These are phyloP conservation scores for Leptinotarsa peninsularis DNA, from an alignment of 2,888 invertebrate genomes.

Conservation along the genomic window DNA sequence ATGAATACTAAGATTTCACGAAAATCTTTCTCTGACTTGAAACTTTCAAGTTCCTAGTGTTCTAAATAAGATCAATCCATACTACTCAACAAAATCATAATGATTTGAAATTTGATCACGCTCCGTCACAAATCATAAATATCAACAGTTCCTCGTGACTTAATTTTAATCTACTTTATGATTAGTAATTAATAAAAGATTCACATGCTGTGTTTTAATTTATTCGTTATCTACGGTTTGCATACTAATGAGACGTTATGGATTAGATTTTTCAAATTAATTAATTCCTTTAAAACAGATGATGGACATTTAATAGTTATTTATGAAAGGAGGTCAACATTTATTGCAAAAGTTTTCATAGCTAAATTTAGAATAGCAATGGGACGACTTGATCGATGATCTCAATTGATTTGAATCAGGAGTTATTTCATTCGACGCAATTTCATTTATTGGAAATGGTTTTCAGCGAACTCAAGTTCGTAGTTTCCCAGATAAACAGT, in stretches of 20 bases:
- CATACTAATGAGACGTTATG: constrained; percentile 9
- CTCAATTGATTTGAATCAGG: not conserved
- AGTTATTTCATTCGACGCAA: not conserved
- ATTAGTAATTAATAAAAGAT: constrained; percentile 15
- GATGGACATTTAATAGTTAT: not conserved
- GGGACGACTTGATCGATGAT: not conserved
- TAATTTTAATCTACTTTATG: constrained; percentile 1
- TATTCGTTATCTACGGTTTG: constrained; percentile 7
- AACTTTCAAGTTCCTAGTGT: too few species aligned
- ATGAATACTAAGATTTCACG: too few species aligned
- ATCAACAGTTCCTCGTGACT: constrained; percentile 8
- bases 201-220: constrained; percentile 8
- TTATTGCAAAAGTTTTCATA: not conserved
- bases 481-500: not conserved
- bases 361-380: constrained; percentile 5
- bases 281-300: not conserved
- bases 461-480: not conserved
- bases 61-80: too few species aligned
- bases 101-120: constrained; percentile 7
- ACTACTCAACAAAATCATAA: not conserved
- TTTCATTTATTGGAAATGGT: not conserved
- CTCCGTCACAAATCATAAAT: not conserved
- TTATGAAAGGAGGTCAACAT: not conserved
- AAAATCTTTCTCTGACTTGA: too few species aligned
- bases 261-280: constrained; percentile 17